These are phyloP conservation scores for Galaxea fascicularis DNA, from an alignment of 92 coral and sea anemone genomes.

Conservation along the genomic window DNA sequence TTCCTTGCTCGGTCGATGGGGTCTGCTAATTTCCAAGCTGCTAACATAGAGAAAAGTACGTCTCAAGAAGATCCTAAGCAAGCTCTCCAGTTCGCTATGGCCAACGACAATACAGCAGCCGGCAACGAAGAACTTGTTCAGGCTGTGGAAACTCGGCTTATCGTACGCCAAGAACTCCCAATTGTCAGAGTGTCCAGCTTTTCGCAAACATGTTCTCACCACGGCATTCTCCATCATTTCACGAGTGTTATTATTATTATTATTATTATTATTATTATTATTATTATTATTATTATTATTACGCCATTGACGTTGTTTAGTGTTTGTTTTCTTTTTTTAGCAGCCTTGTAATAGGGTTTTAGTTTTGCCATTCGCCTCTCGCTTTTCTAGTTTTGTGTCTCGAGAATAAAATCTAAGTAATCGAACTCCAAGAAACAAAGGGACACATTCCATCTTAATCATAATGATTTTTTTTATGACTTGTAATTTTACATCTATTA, in stretches of 20 bases:
- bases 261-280: too few relatives aligned
- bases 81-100: background rate
- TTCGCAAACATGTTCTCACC: background rate
- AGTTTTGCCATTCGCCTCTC: too few relatives aligned
- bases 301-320: too few relatives aligned
- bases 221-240: slow-evolving; percentile 2
- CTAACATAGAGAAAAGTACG: background rate
- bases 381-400: too few relatives aligned
- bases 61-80: background rate
- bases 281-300: too few relatives aligned
- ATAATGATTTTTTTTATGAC: too few relatives aligned
- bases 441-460: too few relatives aligned
- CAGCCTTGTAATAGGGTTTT: too few relatives aligned
- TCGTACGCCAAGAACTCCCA: slow-evolving; percentile 7
- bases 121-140: background rate
- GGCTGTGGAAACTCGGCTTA: background rate
- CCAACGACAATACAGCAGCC: background rate
- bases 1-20: background rate
- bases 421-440: too few relatives aligned
- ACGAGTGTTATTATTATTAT: background rate
- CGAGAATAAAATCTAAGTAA: too few relatives aligned
- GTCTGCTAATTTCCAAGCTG: slow-evolving; percentile 6
- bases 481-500: too few relatives aligned
- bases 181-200: background rate
- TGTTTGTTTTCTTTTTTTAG: too few relatives aligned